Conservation (phyloP, 35 echinoderm and acorn worm genomes). For the Heliocidaris tuberculata region DNA sequence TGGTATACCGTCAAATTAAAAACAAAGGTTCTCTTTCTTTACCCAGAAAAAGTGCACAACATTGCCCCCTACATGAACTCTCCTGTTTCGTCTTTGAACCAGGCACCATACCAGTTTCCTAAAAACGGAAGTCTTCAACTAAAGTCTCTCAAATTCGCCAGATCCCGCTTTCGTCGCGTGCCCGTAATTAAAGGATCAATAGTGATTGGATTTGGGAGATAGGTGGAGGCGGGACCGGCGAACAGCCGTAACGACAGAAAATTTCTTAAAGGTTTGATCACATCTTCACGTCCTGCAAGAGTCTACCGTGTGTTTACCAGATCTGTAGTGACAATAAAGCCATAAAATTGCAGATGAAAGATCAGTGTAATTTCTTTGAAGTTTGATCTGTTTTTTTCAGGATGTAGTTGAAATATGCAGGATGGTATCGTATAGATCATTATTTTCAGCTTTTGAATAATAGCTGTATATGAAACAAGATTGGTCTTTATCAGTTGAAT, state of each 20-base stretch:
- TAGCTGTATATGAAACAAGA: no score
- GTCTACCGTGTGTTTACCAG: background rate
- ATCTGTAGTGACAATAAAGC: background rate
- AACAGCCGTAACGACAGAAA: background rate
- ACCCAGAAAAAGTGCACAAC: background rate
- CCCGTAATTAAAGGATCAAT: conserved; percentile 10
- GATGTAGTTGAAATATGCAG: background rate
- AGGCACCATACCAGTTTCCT: background rate
- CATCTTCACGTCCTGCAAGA: background rate
- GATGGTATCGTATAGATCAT: background rate
- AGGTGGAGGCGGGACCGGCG: background rate
- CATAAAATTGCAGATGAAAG: no score
- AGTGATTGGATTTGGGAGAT: conserved; percentile 10
- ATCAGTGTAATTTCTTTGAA: no score
- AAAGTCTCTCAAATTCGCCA: background rate
- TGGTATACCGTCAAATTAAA: conserved; percentile 11
- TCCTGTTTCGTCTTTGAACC: background rate
- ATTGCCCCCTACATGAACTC: background rate
- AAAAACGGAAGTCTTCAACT: background rate
- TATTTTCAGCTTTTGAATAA: no score
- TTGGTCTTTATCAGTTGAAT: no score
- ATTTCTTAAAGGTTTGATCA: conserved; percentile 3
- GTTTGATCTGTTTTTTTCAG: background rate
- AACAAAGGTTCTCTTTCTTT: background rate
- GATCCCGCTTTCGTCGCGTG: conserved; percentile 13